Percentiles rank a stretch among this genome's conserved stretches.
These are phyloP conservation scores for Lithobates pipiens DNA, from an alignment of 2,797 vertebrate species.

Conservation along the genomic window DNA sequence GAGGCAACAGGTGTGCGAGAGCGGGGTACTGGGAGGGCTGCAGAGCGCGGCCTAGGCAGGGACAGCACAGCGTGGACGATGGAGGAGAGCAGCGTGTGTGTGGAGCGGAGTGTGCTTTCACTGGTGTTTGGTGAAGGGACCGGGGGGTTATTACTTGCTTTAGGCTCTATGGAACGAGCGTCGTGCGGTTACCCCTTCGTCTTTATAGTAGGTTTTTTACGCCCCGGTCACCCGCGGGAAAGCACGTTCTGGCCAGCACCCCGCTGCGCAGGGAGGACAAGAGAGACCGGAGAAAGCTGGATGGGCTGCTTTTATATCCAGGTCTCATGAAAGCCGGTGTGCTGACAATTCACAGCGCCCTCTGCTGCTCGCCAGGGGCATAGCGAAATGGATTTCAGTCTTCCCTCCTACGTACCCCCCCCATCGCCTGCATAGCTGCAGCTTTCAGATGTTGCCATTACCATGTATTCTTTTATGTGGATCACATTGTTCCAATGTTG, in stretches of 20 bases:
- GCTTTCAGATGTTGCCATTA: no score
- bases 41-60: background rate
- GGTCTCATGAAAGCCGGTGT: slow-evolving; percentile 1
- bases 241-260: slow-evolving; percentile 57
- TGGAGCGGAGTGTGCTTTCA: background rate
- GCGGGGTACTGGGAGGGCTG: no score
- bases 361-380: slow-evolving; percentile 15
- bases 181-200: slow-evolving; percentile 2
- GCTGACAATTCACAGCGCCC: slow-evolving; percentile 32
- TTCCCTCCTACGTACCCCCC: no score
- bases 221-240: slow-evolving; percentile 42
- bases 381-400: background rate
- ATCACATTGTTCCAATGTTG: no score
- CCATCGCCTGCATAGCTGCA: no score
- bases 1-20: background rate
- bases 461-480: no score
- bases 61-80: background rate
- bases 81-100: background rate
- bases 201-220: slow-evolving; percentile 11
- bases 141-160: slow-evolving; percentile 36
- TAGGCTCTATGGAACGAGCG: slow-evolving; percentile 6
- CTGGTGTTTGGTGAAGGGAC: slow-evolving; percentile 20
- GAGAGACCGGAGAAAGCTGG: background rate
- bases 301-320: slow-evolving; percentile 57
- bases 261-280: slow-evolving; percentile 60